Conservation (phyloP, 2,888 invertebrate genomes). For the Pediacus dermestoides region DNA sequence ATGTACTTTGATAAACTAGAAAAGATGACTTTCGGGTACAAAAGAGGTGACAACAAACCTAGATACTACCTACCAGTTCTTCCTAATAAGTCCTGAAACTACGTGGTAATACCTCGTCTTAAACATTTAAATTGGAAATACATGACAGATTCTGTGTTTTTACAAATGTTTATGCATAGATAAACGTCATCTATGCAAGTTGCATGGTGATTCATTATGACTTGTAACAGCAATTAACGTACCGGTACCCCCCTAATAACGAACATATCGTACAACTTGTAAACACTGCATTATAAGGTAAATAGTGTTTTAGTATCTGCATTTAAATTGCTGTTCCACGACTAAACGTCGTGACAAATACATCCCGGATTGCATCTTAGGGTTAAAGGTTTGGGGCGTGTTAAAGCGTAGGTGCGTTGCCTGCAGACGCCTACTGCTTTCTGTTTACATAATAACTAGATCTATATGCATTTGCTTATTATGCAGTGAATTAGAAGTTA, state of each 20-base stretch:
- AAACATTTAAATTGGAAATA: no score
- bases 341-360: slow-evolving; percentile 42
- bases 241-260: slow-evolving; percentile 20
- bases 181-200: no score
- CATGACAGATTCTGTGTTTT: no score
- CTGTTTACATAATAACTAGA: slow-evolving; percentile 36
- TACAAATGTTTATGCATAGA: no score
- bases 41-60: no score
- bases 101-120: no score
- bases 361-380: slow-evolving; percentile 38
- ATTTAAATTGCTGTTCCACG: slow-evolving; percentile 43
- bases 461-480: slow-evolving; percentile 31
- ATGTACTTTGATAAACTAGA: no score
- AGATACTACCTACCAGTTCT: no score
- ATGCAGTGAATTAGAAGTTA: slow-evolving; percentile 19
- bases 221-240: no score
- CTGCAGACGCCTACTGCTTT: slow-evolving; percentile 26
- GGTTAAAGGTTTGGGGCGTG: slow-evolving; percentile 35
- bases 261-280: slow-evolving; percentile 24
- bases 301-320: slow-evolving; percentile 33
- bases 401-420: slow-evolving; percentile 29
- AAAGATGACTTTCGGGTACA: no score
- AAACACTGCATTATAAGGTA: slow-evolving; percentile 28
- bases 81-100: no score
- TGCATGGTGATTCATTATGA: no score